Percentiles rank a stretch among this genome's conserved stretches.
Evolutionary conservation across 2,113 vertebrate genomes (phyloP).

Genomic region (Mionectes macconnelli): DNA sequence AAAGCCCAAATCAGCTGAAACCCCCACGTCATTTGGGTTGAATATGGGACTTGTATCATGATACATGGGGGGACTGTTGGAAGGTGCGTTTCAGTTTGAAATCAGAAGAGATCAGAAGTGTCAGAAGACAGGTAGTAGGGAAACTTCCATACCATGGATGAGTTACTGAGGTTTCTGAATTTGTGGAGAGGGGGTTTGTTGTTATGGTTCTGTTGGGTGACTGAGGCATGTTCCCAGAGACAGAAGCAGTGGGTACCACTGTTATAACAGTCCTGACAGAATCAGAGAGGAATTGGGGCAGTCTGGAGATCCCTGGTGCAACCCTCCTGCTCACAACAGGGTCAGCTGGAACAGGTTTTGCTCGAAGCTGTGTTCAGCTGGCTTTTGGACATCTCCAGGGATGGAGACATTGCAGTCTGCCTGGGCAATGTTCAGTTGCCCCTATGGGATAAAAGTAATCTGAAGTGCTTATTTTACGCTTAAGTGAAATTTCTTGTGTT

Average conservation of each 20-base stretch:
- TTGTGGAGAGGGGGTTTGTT: not conserved
- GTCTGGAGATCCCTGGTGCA: not conserved
- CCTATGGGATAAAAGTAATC: not conserved
- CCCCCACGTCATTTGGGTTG: not conserved
- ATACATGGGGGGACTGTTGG: not conserved
- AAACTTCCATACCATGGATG: accelerated
- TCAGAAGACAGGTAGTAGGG: not conserved
- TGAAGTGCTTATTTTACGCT: not conserved
- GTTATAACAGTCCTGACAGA: not conserved
- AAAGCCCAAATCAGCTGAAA: not conserved
- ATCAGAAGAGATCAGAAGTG: not conserved
- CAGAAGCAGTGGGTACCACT: not conserved
- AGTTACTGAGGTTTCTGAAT: not conserved
- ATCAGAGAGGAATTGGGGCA: not conserved
- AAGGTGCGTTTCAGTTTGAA: not conserved
- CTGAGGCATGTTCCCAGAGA: accelerated
- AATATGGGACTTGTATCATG: not conserved
- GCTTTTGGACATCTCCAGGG: not conserved
- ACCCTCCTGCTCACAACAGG: not conserved
- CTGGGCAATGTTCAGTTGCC: not conserved
- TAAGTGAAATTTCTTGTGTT: not conserved
- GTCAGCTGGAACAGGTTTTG: not conserved
- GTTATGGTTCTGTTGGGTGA: not conserved
- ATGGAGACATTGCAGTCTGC: not conserved
- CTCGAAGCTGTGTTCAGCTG: accelerated